A percentile compares a stretch with the other conserved stretches of the same genome.
Conservation (phyloP, 2,888 invertebrate genomes). For the Macrophya alboannulata region DNA sequence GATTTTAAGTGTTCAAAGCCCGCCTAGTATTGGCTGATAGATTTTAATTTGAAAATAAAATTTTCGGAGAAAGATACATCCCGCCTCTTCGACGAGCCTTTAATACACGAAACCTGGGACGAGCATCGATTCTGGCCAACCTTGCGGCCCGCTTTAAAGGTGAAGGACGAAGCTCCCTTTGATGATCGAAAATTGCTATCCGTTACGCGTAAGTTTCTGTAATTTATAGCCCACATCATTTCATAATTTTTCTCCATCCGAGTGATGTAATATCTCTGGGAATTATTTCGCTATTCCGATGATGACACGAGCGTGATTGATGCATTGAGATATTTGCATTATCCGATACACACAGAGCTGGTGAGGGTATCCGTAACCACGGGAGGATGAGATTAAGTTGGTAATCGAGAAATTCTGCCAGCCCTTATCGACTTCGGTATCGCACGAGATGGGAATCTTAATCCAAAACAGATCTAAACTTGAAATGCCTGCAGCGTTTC, state of each 20-base stretch:
- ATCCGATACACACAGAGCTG: background rate
- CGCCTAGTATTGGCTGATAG: background rate
- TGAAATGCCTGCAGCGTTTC: conserved; percentile 22
- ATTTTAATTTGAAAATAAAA: conserved; percentile 24
- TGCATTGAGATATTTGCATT: conserved; percentile 9
- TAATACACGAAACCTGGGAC: conserved; percentile 20
- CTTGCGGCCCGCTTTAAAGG: conserved; percentile 48
- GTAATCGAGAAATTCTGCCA: conserved; percentile 34
- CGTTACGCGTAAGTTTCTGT: conserved; percentile 10
- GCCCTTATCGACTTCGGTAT: conserved; percentile 7
- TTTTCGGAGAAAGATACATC: background rate
- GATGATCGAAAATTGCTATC: conserved; percentile 33
- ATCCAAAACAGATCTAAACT: conserved; percentile 30
- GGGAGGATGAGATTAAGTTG: conserved; percentile 1
- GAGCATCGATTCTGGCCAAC: conserved; percentile 42
- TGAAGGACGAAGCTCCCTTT: conserved; percentile 45
- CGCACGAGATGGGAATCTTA: conserved; percentile 31
- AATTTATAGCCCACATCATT: background rate
- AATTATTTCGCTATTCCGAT: background rate
- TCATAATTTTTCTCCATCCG: background rate
- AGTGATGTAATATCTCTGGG: background rate
- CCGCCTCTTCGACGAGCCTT: conserved; percentile 22
- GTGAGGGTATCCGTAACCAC: background rate
- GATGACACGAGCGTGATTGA: background rate
- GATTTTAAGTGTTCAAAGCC: background rate